Evolutionary conservation across 2,797 vertebrate genomes (phyloP).

Genomic region (Hydrophis major): DNA sequence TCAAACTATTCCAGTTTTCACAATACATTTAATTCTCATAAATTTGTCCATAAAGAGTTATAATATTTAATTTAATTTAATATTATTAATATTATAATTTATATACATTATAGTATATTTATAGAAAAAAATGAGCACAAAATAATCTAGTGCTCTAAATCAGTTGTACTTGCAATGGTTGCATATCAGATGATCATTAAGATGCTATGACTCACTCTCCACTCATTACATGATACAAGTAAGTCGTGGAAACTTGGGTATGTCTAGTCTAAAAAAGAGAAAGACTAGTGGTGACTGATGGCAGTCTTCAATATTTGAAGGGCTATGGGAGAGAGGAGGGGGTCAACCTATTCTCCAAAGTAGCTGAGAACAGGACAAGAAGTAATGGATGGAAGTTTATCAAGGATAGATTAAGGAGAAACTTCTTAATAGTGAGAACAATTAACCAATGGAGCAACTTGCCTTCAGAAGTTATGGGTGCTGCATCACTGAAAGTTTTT

Average conservation of each 20-base stretch:
- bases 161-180: neutral
- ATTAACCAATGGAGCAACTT: too few relatives aligned
- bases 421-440: neutral
- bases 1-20: neutral
- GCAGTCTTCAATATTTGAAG: neutral
- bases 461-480: too few relatives aligned
- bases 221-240: neutral
- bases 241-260: neutral
- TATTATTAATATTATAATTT: neutral
- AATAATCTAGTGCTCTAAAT: neutral
- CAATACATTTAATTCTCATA: neutral
- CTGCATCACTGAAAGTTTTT: too few relatives aligned
- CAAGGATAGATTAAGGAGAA: neutral
- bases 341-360: neutral
- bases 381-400: neutral
- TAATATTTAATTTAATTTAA: neutral
- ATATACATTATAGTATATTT: neutral
- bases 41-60: neutral
- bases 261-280: neutral
- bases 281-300: neutral
- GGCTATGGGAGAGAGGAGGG: neutral
- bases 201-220: neutral
- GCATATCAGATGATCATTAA: neutral
- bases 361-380: neutral
- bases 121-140: neutral